Evolutionary conservation across 2,888 invertebrate genomes (phyloP).

Genomic region (Leptinotarsa peninsularis): DNA sequence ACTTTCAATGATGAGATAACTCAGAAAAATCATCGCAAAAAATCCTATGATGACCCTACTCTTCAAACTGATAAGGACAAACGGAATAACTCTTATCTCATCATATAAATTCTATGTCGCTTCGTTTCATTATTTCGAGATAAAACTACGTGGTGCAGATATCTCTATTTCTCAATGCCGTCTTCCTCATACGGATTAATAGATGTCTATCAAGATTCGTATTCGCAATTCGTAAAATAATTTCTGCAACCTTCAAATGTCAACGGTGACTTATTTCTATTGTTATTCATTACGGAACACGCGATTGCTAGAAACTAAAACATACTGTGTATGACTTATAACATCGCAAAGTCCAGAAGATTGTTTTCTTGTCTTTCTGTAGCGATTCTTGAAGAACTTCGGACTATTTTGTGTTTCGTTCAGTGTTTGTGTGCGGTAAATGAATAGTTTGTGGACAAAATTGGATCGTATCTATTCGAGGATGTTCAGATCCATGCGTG

Average conservation of each 20-base stretch:
- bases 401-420: neutral
- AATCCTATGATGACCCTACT: neutral
- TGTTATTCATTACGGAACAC: neutral
- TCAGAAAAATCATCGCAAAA: too few species aligned
- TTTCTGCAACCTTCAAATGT: neutral
- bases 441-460: neutral
- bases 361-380: neutral
- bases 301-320: neutral
- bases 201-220: neutral
- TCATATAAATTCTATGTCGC: neutral
- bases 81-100: neutral
- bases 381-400: neutral
- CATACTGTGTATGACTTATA: neutral
- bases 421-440: neutral
- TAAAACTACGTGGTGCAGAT: neutral
- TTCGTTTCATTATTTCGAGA: neutral
- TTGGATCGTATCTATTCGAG: neutral
- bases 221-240: neutral
- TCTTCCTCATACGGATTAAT: neutral
- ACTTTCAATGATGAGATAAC: too few species aligned
- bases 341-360: neutral
- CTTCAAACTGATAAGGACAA: neutral
- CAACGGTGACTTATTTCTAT: neutral
- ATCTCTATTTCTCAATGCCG: neutral
- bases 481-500: slow-evolving; percentile 24